These are phyloP conservation scores for Venustaconcha ellipsiformis DNA, from an alignment of 1,140 invertebrate species.

Conservation along the genomic window DNA sequence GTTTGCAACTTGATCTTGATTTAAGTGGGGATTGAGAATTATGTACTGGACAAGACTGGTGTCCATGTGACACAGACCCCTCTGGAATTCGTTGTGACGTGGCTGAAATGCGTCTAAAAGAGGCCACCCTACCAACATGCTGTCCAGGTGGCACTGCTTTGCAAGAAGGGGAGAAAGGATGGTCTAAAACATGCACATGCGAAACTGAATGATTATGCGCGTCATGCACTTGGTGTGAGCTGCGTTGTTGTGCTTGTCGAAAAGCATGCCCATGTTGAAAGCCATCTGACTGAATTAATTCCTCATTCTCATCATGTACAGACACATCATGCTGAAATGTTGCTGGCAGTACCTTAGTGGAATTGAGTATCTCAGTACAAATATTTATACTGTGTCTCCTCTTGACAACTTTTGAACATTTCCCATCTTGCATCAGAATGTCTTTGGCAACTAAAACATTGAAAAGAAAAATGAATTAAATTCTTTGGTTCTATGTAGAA, in stretches of 20 bases:
- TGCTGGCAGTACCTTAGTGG: constrained; percentile 18
- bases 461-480: neutral
- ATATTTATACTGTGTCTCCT: constrained; percentile 25
- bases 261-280: constrained; percentile 15
- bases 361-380: constrained; percentile 18
- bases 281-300: neutral
- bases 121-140: too few relatives aligned
- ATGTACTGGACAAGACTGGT: too few relatives aligned
- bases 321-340: constrained; percentile 22
- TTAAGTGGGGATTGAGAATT: too few relatives aligned
- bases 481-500: neutral
- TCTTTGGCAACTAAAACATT: constrained; percentile 23
- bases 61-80: too few relatives aligned
- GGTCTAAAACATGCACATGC: too few relatives aligned
- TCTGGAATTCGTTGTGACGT: too few relatives aligned
- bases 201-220: too few relatives aligned
- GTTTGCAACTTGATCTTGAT: too few relatives aligned
- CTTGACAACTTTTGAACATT: neutral
- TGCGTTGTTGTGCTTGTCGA: neutral
- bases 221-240: too few relatives aligned
- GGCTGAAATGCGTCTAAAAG: too few relatives aligned
- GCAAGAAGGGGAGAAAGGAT: too few relatives aligned
- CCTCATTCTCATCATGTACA: constrained; percentile 17
- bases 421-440: constrained; percentile 8
- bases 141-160: too few relatives aligned